phyloP scores from a whole-genome alignment of 2,113 vertebrate genomes.

The Scalopus aquaticus region DNA sequence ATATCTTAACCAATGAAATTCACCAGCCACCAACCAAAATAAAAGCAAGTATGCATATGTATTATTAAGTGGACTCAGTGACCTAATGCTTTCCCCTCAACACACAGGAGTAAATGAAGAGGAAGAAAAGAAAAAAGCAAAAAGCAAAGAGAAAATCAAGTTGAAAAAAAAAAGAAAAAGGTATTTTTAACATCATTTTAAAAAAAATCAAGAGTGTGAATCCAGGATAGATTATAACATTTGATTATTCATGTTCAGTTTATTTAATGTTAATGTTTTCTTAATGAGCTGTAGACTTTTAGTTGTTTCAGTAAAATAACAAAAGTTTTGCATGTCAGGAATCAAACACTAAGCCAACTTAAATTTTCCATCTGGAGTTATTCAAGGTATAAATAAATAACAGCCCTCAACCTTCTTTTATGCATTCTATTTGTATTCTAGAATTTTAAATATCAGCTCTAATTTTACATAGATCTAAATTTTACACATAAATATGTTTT shows the following conservation, averaged over 20 bases:
- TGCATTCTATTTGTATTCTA: background rate
- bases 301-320: background rate
- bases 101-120: slow-evolving; percentile 87
- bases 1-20: slow-evolving; percentile 21
- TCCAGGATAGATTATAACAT: background rate
- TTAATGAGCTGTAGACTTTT: background rate
- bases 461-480: background rate
- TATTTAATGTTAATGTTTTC: slow-evolving; percentile 17
- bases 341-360: slow-evolving; percentile 13
- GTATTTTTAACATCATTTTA: slow-evolving; percentile 71
- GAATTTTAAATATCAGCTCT: slow-evolving; percentile 16
- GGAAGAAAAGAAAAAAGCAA: slow-evolving; percentile 91
- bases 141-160: slow-evolving; percentile 89
- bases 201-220: background rate
- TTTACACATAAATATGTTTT: slow-evolving; percentile 16
- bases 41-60: background rate
- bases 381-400: slow-evolving; percentile 15
- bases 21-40: background rate
- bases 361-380: slow-evolving; percentile 28
- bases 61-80: background rate
- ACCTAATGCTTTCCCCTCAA: slow-evolving; percentile 24
- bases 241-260: slow-evolving; percentile 4
- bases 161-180: slow-evolving; percentile 91
- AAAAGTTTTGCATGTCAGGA: background rate
- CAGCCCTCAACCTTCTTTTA: background rate